Evolutionary conservation across 1,140 invertebrate genomes (phyloP).

Genomic region (Zaprionus capensis): DNA sequence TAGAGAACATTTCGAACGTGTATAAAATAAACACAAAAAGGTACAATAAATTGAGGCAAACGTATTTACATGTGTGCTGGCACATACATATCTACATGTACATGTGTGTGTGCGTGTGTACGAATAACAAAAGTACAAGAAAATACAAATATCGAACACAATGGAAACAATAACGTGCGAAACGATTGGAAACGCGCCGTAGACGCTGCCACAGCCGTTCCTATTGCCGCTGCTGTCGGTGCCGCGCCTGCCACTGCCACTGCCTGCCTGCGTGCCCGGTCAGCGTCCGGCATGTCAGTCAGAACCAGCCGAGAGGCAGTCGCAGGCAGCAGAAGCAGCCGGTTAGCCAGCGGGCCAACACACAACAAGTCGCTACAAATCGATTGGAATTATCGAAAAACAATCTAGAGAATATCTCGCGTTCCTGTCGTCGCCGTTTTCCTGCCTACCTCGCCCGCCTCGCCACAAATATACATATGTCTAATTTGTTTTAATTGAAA

Average conservation of each 20-base stretch:
- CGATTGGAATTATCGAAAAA: slow-evolving; percentile 76
- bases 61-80: slow-evolving; percentile 36
- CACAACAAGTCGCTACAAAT: slow-evolving; percentile 68
- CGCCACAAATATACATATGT: slow-evolving; percentile 10
- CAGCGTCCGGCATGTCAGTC: slow-evolving; percentile 57
- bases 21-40: slow-evolving; percentile 77
- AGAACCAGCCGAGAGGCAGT: slow-evolving; percentile 15
- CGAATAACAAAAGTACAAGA: slow-evolving; percentile 74
- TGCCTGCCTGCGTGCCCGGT: slow-evolving; percentile 37
- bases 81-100: slow-evolving; percentile 13
- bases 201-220: slow-evolving; percentile 54
- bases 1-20: slow-evolving; percentile 51
- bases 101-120: slow-evolving; percentile 33
- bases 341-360: slow-evolving; percentile 58
- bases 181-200: slow-evolving; percentile 79
- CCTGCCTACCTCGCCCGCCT: neutral
- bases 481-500: slow-evolving; percentile 40
- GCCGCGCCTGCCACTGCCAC: slow-evolving; percentile 47
- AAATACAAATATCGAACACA: slow-evolving; percentile 81
- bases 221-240: slow-evolving; percentile 2
- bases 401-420: slow-evolving; percentile 9
- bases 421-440: neutral
- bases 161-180: slow-evolving; percentile 82
- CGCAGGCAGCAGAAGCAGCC: slow-evolving; percentile 63
- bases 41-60: slow-evolving; percentile 78